Conservation (phyloP, 2,888 invertebrate species). For the Amphipoea lucens region DNA sequence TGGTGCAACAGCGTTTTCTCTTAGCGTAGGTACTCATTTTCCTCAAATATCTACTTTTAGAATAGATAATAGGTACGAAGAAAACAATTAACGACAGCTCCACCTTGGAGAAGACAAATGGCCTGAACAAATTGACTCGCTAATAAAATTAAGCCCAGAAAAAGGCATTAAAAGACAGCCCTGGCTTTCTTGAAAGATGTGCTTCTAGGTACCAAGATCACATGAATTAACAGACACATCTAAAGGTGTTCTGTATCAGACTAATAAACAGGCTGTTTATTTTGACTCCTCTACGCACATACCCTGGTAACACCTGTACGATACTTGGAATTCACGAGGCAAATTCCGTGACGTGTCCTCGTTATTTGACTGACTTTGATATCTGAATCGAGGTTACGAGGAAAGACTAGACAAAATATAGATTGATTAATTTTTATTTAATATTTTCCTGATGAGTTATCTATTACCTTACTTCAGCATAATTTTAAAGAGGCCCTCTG, state of each 20-base stretch:
- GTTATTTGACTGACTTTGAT: conserved; percentile 44
- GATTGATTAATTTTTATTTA: not conserved
- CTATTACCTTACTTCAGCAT: not conserved
- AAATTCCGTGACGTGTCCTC: conserved; percentile 32
- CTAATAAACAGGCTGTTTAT: conserved; percentile 2
- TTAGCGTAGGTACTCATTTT: conserved; percentile 23
- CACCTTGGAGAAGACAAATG: conserved; percentile 23
- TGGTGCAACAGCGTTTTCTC: conserved; percentile 28
- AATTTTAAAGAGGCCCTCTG: not conserved
- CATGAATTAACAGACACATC: conserved; percentile 2
- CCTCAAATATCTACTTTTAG: not conserved
- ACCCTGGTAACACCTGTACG: conserved; percentile 6
- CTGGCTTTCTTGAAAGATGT: not conserved
- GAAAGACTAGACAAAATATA: conserved; percentile 28
- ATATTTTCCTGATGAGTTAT: conserved; percentile 7
- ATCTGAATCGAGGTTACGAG: conserved; percentile 27
- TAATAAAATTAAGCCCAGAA: conserved; percentile 3
- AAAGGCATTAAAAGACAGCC: conserved; percentile 1
- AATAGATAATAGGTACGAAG: not conserved
- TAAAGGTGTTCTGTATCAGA: not conserved
- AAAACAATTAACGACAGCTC: conserved; percentile 16
- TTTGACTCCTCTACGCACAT: conserved; percentile 10
- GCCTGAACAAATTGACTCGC: conserved; percentile 12
- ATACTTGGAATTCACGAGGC: conserved; percentile 33
- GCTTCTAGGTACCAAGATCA: conserved; percentile 1